Evolutionary conservation across 64 coral and sea anemone species (phyloP).

Genomic region (Montipora cactus): DNA sequence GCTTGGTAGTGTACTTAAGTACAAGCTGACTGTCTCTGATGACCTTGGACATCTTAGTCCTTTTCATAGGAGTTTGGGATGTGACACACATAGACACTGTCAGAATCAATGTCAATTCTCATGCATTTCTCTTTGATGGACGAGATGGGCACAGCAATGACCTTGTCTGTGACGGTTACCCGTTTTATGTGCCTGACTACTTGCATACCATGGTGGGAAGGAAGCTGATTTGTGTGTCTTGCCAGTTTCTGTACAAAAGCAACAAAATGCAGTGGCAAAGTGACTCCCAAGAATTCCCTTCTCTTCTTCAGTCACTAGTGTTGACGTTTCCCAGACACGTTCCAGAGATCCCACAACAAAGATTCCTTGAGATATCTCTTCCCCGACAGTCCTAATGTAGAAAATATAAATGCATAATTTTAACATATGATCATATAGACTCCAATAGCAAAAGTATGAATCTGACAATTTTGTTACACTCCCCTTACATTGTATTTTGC

Average conservation of each 20-base stretch:
- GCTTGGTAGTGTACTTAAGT: too few relatives aligned
- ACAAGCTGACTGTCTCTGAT: too few relatives aligned
- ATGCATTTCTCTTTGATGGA: conserved; percentile 43
- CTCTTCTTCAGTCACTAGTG: not conserved
- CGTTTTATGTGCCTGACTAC: conserved; percentile 38
- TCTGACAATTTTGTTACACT: too few relatives aligned
- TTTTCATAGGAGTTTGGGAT: conserved; percentile 45
- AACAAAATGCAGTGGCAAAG: conserved; percentile 7
- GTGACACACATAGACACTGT: conserved; percentile 35
- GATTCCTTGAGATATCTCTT: not conserved
- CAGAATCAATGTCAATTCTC: conserved; percentile 30
- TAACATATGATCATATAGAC: too few relatives aligned
- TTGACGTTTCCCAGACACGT: conserved; percentile 10
- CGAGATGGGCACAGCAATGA: not conserved
- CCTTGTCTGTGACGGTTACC: not conserved
- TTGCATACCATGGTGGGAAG: conserved; percentile 1
- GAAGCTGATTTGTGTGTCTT: conserved; percentile 22
- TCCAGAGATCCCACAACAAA: conserved; percentile 24
- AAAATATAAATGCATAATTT: too few relatives aligned
- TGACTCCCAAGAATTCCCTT: conserved; percentile 8
- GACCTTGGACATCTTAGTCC: conserved; percentile 5
- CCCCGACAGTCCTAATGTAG: not conserved
- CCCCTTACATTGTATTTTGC: too few relatives aligned
- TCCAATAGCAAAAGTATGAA: too few relatives aligned
- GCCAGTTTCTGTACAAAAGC: not conserved